Percentiles rank a stretch among this genome's conserved stretches.
Evolutionary conservation across 1,140 invertebrate genomes (phyloP).

Genomic region (Drosophila pseudoobscura): DNA sequence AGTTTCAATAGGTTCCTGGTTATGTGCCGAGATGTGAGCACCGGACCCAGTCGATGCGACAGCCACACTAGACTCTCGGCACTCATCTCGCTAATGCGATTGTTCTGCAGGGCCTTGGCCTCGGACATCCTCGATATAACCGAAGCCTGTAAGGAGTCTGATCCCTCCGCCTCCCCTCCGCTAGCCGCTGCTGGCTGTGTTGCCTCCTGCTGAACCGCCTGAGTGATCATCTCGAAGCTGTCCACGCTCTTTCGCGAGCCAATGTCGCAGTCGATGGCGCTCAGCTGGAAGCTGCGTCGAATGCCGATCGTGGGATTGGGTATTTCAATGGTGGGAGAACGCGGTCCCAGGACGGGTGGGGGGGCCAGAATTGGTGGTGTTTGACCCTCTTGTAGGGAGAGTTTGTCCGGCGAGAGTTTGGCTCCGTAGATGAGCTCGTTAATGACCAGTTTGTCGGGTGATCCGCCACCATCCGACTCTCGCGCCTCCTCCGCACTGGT

Average conservation of each 20-base stretch:
- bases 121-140: constrained; percentile 71
- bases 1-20: constrained; percentile 96
- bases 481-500: constrained; percentile 84
- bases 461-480: constrained; percentile 64
- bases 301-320: constrained; percentile 75
- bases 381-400: constrained; percentile 65
- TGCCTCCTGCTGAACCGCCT: constrained; percentile 45
- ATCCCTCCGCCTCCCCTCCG: constrained; percentile 36
- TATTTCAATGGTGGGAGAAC: constrained; percentile 86
- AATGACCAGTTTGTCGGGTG: constrained; percentile 72
- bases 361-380: constrained; percentile 46
- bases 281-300: constrained; percentile 84
- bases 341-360: constrained; percentile 67
- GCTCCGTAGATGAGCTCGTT: constrained; percentile 74
- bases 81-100: constrained; percentile 93
- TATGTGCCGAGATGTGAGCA: constrained; percentile 94
- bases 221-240: constrained; percentile 77
- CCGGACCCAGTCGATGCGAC: constrained; percentile 96
- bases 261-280: constrained; percentile 86
- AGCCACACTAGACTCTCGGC: constrained; percentile 96
- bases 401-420: constrained; percentile 75
- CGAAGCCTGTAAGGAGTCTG: constrained; percentile 74
- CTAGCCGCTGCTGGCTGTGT: constrained; percentile 7
- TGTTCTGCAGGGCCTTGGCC: constrained; percentile 82
- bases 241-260: constrained; percentile 85